phyloP scores from a whole-genome alignment of 92 coral and sea anemone genomes.

The Anthopleura xanthogrammica region DNA sequence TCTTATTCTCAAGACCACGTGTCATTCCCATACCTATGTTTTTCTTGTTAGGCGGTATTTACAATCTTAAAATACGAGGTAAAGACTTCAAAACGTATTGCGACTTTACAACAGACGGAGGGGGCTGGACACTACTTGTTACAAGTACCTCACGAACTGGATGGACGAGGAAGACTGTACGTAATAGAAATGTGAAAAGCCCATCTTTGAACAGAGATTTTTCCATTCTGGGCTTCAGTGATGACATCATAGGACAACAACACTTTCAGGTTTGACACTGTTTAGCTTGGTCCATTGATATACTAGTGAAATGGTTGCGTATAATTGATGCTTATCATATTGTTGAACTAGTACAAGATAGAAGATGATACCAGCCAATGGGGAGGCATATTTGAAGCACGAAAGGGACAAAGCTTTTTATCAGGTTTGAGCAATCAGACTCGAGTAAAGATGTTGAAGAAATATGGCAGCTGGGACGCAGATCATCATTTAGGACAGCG shows the following conservation, averaged over 20 bases:
- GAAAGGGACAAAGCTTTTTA: constrained; percentile 38
- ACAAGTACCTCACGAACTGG: constrained; percentile 61
- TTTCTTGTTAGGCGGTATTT: constrained; percentile 43
- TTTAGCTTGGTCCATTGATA: background rate
- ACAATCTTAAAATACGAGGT: constrained; percentile 26
- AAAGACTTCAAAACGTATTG: constrained; percentile 47
- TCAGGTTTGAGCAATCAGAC: constrained; percentile 26
- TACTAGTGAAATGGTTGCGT: background rate
- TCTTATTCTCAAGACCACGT: too few relatives aligned
- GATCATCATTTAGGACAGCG: constrained; percentile 11
- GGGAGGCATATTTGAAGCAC: constrained; percentile 59
- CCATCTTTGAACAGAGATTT: constrained; percentile 49
- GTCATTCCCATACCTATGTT: too few relatives aligned
- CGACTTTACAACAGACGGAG: constrained; percentile 59
- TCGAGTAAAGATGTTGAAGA: constrained; percentile 29
- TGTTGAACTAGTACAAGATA: constrained; percentile 43
- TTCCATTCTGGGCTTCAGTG: constrained; percentile 47
- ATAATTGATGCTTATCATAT: background rate
- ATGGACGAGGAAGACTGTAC: constrained; percentile 46
- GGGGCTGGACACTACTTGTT: constrained; percentile 72
- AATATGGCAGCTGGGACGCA: constrained; percentile 45
- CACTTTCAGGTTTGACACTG: constrained; percentile 55
- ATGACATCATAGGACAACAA: constrained; percentile 30
- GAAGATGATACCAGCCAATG: constrained; percentile 48
- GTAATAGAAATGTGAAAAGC: constrained; percentile 21